Evolutionary conservation across 1,140 invertebrate genomes (phyloP), one percentile per base, ranked within the genome.

Genomic region (Agrypnia vestita): DNA sequence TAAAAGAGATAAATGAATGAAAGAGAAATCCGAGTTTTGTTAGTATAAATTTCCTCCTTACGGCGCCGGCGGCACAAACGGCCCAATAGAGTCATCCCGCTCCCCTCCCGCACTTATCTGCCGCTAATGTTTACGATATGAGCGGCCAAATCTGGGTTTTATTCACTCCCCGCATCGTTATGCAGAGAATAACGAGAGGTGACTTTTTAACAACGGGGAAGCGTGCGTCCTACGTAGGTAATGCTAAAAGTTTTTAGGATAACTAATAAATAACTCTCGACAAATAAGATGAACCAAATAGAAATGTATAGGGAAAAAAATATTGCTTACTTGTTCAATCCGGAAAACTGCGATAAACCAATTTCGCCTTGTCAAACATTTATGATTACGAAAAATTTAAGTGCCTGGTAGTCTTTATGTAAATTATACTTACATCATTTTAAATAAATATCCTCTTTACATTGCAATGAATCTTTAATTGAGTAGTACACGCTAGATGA

Each of bases 101-200:
- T 25, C 53, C 17, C 35, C 51, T 59, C 21, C 72, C 44, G 59
- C 59, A 74, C 64, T 75, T 78, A 75, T 56, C 76, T 53, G 56
- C 71, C 35, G 56, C 35, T 51, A 73, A 78, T 75, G 76, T 82
- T 82, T 82, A 82, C 79, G 76, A 79, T 74, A 82, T 78, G 73
- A 74, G 76, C 71, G 47, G 19, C 19, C 46, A 75, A 81, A 81
- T 81, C 69, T 81, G 69, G 61, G 35, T 43, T 78, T 78, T 71
- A 78, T 78, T 78, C 61, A 78, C 61, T 78, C 15, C 71, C 17
- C 9, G 25, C 9, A 17, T 74, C 25, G 51, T 74, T 74, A 8
- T n/a, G 25, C 6, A 35, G 53, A 21, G 44, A 56, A 74, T 71
- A 71, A 71, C 49, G 67, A 71, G 67, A 21, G 64, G 19, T 46